A percentile compares a stretch with the other conserved stretches of the same genome.
These are phyloP conservation scores for Andinoacara biseriatus DNA, from an alignment of 2,113 vertebrate genomes.

Conservation along the genomic window DNA sequence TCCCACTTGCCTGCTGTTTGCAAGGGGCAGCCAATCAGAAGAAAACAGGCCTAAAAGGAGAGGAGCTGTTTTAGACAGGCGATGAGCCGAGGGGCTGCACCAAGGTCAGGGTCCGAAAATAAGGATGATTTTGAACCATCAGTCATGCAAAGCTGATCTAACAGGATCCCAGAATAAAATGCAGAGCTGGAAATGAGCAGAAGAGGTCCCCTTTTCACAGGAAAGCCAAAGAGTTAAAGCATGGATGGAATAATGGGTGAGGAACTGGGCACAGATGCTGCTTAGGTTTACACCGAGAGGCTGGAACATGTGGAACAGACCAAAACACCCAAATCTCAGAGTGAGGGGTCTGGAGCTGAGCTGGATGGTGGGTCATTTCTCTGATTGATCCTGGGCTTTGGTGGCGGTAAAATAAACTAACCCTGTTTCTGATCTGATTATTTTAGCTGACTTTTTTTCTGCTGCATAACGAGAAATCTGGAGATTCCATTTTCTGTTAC, in stretches of 20 bases:
- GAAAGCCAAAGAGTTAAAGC: not conserved
- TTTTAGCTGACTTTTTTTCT: too few relatives aligned
- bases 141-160: not conserved
- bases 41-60: not conserved
- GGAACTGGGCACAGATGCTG: not conserved
- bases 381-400: not conserved
- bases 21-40: not conserved
- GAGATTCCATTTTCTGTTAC: not conserved
- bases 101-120: not conserved
- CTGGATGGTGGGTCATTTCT: not conserved
- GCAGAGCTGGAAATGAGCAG: not conserved
- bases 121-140: not conserved
- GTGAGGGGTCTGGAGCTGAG: not conserved
- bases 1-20: not conserved
- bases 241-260: not conserved
- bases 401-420: not conserved
- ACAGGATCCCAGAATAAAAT: not conserved
- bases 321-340: not conserved
- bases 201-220: fast-evolving
- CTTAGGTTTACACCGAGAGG: not conserved
- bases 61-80: not conserved
- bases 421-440: fast-evolving
- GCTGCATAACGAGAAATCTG: not conserved
- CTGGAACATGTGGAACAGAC: not conserved
- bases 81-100: not conserved